These are phyloP conservation scores for Chloroceryle aenea DNA, from an alignment of 2,113 vertebrate species.

Conservation along the genomic window DNA sequence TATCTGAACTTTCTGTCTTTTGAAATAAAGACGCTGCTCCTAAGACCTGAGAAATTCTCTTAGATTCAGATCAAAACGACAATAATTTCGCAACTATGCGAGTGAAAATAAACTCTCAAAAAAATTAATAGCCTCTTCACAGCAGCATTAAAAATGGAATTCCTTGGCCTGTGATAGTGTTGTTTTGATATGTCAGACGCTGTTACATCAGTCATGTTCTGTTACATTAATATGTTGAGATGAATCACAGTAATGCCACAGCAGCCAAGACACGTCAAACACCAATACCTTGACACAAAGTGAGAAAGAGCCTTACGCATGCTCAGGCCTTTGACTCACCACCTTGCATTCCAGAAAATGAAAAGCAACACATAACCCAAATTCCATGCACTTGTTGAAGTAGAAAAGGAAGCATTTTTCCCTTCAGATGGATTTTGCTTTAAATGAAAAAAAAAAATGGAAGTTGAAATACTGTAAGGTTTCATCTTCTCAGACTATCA, in stretches of 20 bases:
- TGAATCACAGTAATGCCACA: slow-evolving; percentile 1
- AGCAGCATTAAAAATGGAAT: slow-evolving; percentile 34
- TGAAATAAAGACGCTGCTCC: background rate
- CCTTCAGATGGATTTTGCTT: background rate
- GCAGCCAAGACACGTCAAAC: slow-evolving; percentile 43
- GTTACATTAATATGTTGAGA: slow-evolving; percentile 46
- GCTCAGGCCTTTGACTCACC: background rate
- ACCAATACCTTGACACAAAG: slow-evolving; percentile 7
- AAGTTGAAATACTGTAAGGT: background rate
- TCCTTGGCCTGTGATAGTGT: slow-evolving; percentile 21
- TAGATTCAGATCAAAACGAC: background rate
- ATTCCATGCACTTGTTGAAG: background rate
- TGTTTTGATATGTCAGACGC: slow-evolving; percentile 42
- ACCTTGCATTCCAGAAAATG: background rate
- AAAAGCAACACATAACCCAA: background rate
- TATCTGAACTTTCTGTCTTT: background rate
- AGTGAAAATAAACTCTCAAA: background rate
- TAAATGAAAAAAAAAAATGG: background rate
- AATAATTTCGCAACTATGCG: background rate
- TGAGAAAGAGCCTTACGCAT: background rate
- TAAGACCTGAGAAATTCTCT: background rate
- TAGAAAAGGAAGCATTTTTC: background rate
- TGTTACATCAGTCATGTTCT: slow-evolving; percentile 53
- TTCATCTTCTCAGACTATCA: background rate
- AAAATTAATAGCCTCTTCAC: background rate